Evolutionary conservation across 2,113 vertebrate genomes (phyloP).

Genomic region (Eublepharis macularius): DNA sequence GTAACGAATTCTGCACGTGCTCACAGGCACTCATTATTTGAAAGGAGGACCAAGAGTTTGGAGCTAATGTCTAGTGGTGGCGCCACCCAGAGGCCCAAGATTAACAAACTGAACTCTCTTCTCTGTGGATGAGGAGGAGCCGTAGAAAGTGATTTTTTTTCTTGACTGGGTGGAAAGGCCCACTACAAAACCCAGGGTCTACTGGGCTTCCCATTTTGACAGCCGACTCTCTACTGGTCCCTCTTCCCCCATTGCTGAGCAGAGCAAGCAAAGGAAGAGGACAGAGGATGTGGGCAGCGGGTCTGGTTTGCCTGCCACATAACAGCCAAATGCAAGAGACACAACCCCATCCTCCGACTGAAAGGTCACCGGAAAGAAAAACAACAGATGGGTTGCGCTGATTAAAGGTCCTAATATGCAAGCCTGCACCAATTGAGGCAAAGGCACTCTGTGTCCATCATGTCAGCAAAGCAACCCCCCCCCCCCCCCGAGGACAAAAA

Average conservation of each 20-base stretch:
- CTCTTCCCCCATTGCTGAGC: background rate
- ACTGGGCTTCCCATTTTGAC: too few relatives aligned
- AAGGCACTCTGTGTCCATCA: too few relatives aligned
- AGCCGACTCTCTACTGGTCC: too few relatives aligned
- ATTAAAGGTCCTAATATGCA: background rate
- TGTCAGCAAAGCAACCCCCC: background rate
- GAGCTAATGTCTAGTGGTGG: background rate
- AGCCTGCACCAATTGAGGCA: background rate
- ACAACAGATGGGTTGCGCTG: background rate
- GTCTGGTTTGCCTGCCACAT: background rate
- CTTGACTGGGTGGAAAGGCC: too few relatives aligned
- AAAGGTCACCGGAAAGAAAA: background rate
- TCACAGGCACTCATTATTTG: too few relatives aligned
- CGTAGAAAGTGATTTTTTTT: too few relatives aligned
- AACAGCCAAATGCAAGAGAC: background rate
- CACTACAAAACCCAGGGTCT: too few relatives aligned
- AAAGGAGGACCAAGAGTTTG: background rate
- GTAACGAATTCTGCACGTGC: background rate
- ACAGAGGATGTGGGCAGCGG: accelerated
- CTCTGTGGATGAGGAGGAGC: background rate
- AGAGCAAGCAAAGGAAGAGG: background rate
- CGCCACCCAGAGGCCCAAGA: background rate
- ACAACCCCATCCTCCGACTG: background rate
- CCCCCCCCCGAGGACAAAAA: background rate
- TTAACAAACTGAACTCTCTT: too few relatives aligned